Evolutionary conservation across 30 jellyfish, hydroid and myxozoan species (phyloP), one percentile per base, ranked within the genome.

Genomic region (Catostylus mosaicus): DNA sequence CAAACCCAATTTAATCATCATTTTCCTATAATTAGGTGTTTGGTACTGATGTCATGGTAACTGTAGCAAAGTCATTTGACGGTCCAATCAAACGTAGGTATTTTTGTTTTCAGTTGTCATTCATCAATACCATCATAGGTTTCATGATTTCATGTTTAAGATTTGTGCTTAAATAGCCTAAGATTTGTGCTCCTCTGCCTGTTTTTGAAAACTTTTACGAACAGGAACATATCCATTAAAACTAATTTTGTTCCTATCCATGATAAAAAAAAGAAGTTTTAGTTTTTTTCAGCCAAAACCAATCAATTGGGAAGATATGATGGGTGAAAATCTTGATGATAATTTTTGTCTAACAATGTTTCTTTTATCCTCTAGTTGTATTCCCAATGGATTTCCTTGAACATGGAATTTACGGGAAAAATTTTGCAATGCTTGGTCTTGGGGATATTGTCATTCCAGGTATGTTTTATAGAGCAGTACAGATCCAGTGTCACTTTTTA

Each of bases 361-460:
- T 43, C 40, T 9, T 37, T 24, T 10, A 8, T 61, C 30, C 54
- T 84, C 27, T 72, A 92, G 98, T 92, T 80, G 94, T 92, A 23
- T 92, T 92, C 48, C 98, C 98, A 46, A 92, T 92, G 98, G 98
- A 92, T 54, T 92, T 92, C 79, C 57, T 92, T 80, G 98, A 92
- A 82, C 87, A 73, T 54, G 98, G 98, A 14, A 47, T 92, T 16
- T 80, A 45, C 56, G 98, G 98, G 19, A 92, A 82, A 66, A 92
- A 92, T 69, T 92, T 92, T 82, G 98, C 98, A 2, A 92, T 92
- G 98, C 95, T 92, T 79, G 98, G 98, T 65, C 87, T 92, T 19
- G 98, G 98, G 50, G 98, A 92, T 77, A 92, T 92, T 38, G 98
- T 92, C 26, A 92, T 92, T 1, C 98, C 98, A 92, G 98, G 98